phyloP scores from a whole-genome alignment of 2,113 vertebrate genomes.

The Brachionichthys hirsutus region DNA sequence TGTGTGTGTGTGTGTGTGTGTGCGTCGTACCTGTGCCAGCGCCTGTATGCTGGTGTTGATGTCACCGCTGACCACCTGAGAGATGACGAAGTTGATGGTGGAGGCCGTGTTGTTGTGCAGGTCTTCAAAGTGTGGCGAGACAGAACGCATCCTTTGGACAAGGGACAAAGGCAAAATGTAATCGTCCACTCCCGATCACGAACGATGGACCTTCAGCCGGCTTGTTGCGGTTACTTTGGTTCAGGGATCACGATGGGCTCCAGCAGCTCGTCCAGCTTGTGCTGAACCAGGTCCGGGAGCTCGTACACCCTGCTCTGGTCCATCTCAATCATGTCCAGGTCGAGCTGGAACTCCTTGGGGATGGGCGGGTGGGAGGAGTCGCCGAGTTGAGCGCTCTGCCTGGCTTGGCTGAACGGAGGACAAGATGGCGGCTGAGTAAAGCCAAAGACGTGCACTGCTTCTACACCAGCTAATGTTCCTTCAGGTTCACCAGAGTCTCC shows the following conservation, averaged over 20 bases:
- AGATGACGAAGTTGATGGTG: conserved; percentile 98
- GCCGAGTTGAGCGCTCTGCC: conserved; percentile 85
- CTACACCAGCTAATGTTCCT: no score
- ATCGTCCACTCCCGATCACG: no score
- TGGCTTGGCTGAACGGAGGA: conserved; percentile 83
- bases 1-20: background rate
- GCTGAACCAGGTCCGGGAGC: conserved; percentile 95
- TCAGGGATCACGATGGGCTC: conserved; percentile 95
- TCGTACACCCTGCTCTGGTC: conserved; percentile 88
- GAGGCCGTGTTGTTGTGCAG: conserved; percentile 96
- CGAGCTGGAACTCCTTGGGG: conserved; percentile 94
- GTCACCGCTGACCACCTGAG: conserved; percentile 96
- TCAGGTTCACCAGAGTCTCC: no score
- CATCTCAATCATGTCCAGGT: conserved; percentile 96
- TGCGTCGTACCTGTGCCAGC: conserved; percentile 88
- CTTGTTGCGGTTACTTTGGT: conserved; percentile 79
- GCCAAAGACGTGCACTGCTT: no score
- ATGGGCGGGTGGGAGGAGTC: conserved; percentile 80
- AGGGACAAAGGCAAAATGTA: background rate
- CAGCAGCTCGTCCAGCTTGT: conserved; percentile 96
- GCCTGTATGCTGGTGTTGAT: conserved; percentile 96
- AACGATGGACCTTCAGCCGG: no score
- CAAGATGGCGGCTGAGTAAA: no score
- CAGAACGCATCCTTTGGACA: conserved; percentile 83
- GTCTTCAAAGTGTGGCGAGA: conserved; percentile 95